Evolutionary conservation across 2,888 invertebrate species (phyloP).

Genomic region (Xanthia togata): DNA sequence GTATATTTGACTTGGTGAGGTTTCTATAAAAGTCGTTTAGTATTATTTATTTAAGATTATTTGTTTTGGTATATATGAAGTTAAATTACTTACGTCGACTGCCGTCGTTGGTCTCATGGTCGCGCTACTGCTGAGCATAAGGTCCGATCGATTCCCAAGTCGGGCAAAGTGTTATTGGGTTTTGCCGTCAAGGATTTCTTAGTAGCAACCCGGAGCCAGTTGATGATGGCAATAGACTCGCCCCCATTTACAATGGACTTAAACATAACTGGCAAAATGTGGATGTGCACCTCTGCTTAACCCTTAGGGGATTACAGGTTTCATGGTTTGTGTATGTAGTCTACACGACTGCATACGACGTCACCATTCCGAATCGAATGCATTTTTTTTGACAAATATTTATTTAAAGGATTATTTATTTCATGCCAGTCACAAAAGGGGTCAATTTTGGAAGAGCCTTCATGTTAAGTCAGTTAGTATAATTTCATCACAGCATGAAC

Average conservation of each 20-base stretch:
- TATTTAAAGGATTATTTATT: background rate
- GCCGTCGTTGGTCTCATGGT: background rate
- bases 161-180: background rate
- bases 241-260: background rate
- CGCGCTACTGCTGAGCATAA: background rate
- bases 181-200: background rate
- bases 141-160: background rate
- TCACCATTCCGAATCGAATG: background rate
- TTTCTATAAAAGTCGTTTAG: slow-evolving; percentile 20
- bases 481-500: background rate
- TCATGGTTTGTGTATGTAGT: background rate
- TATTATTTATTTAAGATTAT: slow-evolving; percentile 30
- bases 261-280: background rate
- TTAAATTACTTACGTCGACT: background rate
- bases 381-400: background rate
- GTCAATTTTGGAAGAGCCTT: background rate
- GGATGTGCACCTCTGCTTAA: background rate
- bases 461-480: background rate
- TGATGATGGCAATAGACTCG: background rate
- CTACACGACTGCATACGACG: background rate
- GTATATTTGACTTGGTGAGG: slow-evolving; percentile 48
- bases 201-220: background rate
- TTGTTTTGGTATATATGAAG: slow-evolving; percentile 16
- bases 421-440: background rate
- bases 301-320: background rate